Conservation (phyloP, 2,888 invertebrate species). For the Poecilus cupreus region DNA sequence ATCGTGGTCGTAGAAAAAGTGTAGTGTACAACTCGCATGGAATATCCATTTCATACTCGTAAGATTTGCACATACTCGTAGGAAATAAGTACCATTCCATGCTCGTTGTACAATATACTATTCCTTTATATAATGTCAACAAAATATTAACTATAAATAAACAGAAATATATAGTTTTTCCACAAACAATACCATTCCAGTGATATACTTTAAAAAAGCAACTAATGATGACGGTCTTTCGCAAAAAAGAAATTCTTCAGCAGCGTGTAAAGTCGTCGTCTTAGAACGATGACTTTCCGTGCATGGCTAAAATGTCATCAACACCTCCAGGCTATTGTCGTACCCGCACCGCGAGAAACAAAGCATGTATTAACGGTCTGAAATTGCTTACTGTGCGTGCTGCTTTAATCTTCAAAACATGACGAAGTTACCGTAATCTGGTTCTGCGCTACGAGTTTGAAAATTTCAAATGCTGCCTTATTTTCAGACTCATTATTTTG, state of each 20-base stretch:
- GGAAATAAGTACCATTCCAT: too few species aligned
- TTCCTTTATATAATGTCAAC: too few species aligned
- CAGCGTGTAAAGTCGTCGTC: not conserved
- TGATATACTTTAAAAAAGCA: slow-evolving; percentile 19
- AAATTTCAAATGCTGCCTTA: not conserved
- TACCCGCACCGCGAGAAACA: not conserved
- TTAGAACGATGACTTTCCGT: not conserved
- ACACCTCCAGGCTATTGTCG: slow-evolving; percentile 44
- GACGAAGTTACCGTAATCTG: slow-evolving; percentile 24
- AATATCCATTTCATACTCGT: too few species aligned
- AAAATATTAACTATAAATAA: too few species aligned
- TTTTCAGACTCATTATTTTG: slow-evolving; percentile 31
- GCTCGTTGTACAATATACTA: too few species aligned
- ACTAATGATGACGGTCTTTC: not conserved
- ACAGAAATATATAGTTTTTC: too few species aligned
- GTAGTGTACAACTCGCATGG: too few species aligned
- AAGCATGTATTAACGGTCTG: slow-evolving; percentile 50
- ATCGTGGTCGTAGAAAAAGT: too few species aligned
- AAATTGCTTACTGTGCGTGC: slow-evolving; percentile 44
- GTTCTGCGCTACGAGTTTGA: slow-evolving; percentile 9
- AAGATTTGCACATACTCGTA: too few species aligned
- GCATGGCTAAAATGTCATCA: slow-evolving; percentile 38
- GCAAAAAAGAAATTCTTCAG: not conserved
- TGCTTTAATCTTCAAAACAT: not conserved
- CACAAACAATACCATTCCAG: not conserved